Evolutionary conservation across 2,888 invertebrate species (phyloP).

Genomic region (Dynastes grantii): DNA sequence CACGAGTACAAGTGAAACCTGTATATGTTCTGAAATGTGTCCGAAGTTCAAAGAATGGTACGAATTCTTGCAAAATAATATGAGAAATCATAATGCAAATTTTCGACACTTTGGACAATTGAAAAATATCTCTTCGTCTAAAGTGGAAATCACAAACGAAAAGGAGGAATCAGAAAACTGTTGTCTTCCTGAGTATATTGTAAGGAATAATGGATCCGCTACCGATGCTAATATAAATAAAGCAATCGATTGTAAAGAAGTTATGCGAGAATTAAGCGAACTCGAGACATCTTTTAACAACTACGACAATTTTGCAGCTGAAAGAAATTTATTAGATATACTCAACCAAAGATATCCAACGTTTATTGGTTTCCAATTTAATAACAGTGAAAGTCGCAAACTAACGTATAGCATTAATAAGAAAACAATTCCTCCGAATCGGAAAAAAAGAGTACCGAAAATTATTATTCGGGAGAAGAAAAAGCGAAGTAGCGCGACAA

Average conservation of each 20-base stretch:
- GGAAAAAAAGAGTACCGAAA: constrained; percentile 42
- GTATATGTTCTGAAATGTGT: constrained; percentile 47
- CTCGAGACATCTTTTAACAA: constrained; percentile 23
- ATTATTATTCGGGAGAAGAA: constrained; percentile 49
- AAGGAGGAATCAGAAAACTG: not conserved
- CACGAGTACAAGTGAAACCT: constrained; percentile 48
- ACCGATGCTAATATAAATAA: not conserved
- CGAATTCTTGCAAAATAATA: constrained; percentile 41
- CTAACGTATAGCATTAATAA: constrained; percentile 22
- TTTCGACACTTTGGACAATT: constrained; percentile 13
- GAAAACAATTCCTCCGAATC: not conserved
- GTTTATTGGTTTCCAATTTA: constrained; percentile 46
- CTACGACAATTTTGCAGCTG: not conserved
- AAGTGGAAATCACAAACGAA: not conserved
- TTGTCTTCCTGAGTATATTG: not conserved
- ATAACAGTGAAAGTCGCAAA: constrained; percentile 32
- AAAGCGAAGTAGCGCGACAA: not conserved
- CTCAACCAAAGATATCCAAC: constrained; percentile 49
- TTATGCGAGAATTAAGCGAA: constrained; percentile 36
- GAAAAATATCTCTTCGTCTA: not conserved
- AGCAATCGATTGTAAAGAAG: constrained; percentile 29
- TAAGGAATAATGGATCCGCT: not conserved
- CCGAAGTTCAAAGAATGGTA: constrained; percentile 50
- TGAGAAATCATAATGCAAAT: constrained; percentile 6
- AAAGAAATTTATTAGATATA: constrained; percentile 29